These are phyloP conservation scores for Gila orcuttii DNA, from an alignment of 2,113 vertebrate species.

Conservation along the genomic window DNA sequence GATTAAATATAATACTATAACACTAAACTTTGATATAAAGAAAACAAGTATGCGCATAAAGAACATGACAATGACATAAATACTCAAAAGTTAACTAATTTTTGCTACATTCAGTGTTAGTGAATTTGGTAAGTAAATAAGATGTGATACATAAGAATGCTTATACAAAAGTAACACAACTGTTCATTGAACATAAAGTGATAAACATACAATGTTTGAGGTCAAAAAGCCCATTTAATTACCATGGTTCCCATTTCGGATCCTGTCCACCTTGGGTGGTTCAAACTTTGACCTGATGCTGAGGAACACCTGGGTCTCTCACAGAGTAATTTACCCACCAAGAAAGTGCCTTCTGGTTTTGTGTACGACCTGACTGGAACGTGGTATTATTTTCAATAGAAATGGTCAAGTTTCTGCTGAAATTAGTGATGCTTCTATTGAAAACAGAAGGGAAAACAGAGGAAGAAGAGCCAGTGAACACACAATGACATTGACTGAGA, in stretches of 20 bases:
- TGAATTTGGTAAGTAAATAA: neutral
- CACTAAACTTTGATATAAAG: too few relatives aligned
- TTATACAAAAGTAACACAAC: neutral
- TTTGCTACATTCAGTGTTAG: too few relatives aligned
- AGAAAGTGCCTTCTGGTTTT: neutral
- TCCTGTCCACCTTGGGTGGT: neutral
- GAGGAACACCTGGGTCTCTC: constrained; percentile 9
- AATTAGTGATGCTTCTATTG: neutral
- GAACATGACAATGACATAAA: too few relatives aligned
- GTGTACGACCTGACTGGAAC: neutral
- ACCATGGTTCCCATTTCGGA: neutral
- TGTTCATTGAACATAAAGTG: neutral
- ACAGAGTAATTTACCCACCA: neutral
- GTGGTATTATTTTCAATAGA: constrained; percentile 12
- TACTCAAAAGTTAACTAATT: neutral
- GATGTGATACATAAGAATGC: neutral
- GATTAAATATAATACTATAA: too few relatives aligned
- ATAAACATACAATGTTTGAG: neutral
- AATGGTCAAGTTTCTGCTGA: neutral
- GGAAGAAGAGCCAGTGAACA: neutral
- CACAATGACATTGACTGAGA: constrained; percentile 37
- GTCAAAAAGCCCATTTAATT: neutral
- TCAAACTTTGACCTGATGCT: neutral
- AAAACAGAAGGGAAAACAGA: constrained; percentile 2
- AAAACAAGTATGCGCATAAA: too few relatives aligned